Evolutionary conservation across 2,113 vertebrate species (phyloP).

Genomic region (Girardinichthys multiradiatus): DNA sequence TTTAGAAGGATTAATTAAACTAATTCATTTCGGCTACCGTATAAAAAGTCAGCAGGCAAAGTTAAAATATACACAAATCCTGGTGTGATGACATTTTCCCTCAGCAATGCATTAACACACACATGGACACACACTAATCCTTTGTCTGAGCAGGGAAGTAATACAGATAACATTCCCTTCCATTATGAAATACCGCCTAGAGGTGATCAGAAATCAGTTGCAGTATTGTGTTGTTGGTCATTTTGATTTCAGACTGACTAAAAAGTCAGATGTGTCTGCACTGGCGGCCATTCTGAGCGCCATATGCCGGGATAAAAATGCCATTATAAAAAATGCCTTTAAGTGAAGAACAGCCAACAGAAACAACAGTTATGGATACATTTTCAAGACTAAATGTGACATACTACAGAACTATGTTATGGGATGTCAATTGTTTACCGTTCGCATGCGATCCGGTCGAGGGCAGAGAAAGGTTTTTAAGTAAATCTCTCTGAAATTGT

Average conservation of each 20-base stretch:
- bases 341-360: background rate
- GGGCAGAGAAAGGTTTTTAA: slow-evolving; percentile 67
- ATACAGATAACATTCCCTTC: slow-evolving; percentile 29
- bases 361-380: background rate
- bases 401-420: background rate
- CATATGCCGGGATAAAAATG: slow-evolving; percentile 16
- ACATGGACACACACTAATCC: slow-evolving; percentile 12
- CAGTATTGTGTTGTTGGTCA: background rate
- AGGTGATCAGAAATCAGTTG: slow-evolving; percentile 45
- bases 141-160: background rate
- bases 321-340: slow-evolving; percentile 8
- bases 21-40: background rate
- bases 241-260: slow-evolving; percentile 26
- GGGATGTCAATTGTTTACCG: slow-evolving; percentile 4
- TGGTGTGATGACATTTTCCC: slow-evolving; percentile 14
- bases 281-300: slow-evolving; percentile 16
- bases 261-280: background rate
- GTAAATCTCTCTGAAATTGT: slow-evolving; percentile 60
- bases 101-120: slow-evolving; percentile 17
- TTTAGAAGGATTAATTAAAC: background rate
- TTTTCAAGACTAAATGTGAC: background rate
- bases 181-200: slow-evolving; percentile 18
- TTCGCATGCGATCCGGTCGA: slow-evolving; percentile 31
- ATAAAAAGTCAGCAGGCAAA: background rate
- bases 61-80: background rate